Base-by-base conservation (phyloP, 1,140 invertebrate species). In the Meloidogyne floridensis region DNA sequence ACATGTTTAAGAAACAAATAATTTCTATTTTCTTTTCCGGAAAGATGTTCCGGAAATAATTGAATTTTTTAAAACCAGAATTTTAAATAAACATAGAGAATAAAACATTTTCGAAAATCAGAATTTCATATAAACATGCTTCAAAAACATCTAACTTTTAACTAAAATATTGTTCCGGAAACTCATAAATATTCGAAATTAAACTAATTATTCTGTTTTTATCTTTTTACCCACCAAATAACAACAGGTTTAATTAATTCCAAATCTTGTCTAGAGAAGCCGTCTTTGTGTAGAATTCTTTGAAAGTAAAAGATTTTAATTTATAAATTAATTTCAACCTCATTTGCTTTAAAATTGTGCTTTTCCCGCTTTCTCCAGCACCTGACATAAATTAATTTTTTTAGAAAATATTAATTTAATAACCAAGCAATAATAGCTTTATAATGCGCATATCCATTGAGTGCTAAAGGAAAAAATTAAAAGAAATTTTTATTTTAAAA, bases 311-410 rank as follows among this genome's bases (percentile, higher is more conserved):
- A 15, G 69, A 56, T 51, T 18, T 20, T 7, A 51, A 69, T 20
- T 85, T 65, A 10, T 72, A 70, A 65, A 59, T 20, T 20, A 65
- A n/a, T 65, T 43, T 59, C 56, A 72, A 87, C 84, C 84, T 87
- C 91, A 91, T 91, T 84, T 91, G 91, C 81, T 91, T 91, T 18
- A 91, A 88, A 18, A 91, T 91, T 43, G 91, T 91, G 77, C 90
- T 91, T 83, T 92, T 92, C 0, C 91, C 91, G 18, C 90, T 90
- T 84, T 92, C 91, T 13, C 91, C 91, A 70, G 88, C 88, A 75
- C 88, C 87, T 88, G 47, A 56, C 18, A 85, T 32, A 3, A 77
- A 59, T 56, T 75, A 53, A 11, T 54, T 76, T 76, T 76, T 4
- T 76, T 74, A 74, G 3, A 56, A 11, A 53, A 53, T 51, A 10